Base-by-base conservation (phyloP, 2,113 vertebrate species). In the Rhinolophus ferrumequinum region DNA sequence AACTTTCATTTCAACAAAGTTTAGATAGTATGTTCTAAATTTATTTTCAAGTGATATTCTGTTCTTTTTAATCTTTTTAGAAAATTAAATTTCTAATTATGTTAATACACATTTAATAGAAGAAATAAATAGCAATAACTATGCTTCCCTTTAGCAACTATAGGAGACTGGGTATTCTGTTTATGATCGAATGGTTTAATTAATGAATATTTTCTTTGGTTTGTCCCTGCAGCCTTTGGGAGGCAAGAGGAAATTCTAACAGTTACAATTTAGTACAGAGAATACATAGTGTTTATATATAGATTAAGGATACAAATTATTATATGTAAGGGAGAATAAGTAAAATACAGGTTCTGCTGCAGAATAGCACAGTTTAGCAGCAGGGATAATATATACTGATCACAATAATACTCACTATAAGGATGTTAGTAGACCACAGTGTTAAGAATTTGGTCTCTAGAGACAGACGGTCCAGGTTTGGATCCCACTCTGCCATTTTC, bases 41-140 rank as follows among this genome's bases (percentile, higher is more conserved):
- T 24, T 91, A 58, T 66, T 88, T 95, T 88, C 44, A 75, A 76
- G 33, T 70, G 80, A 66, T 50, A 76, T 75, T 92, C 8, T 79
- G 47, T 28, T 69, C 14, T 52, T 90, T 87, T 75, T 8, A 84
- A 76, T 81, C 8, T 44, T 77, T 76, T 60, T 64, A 4, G 30
- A 94, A 84, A 82, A 79, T 67, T 33, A n/a, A 86, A 66, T 22
- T 94, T 85, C 13, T 62, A 93, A 79, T 60, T 93, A 50, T 81
- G 30, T 24, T 79, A 82, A 94, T 67, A 60, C 6, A 54, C 5
- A 73, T 60, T 66, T 52, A 94, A 77, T 62, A 41, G 26, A 69
- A 80, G 8, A 64, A 90, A 96, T 58, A 3, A 77, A 69, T 21
- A 83, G 19, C 47, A 86, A 47, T 80, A 76, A 60, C 12, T 66